Conservation (phyloP, 2,113 vertebrate species). For the Edolisoma coerulescens region DNA sequence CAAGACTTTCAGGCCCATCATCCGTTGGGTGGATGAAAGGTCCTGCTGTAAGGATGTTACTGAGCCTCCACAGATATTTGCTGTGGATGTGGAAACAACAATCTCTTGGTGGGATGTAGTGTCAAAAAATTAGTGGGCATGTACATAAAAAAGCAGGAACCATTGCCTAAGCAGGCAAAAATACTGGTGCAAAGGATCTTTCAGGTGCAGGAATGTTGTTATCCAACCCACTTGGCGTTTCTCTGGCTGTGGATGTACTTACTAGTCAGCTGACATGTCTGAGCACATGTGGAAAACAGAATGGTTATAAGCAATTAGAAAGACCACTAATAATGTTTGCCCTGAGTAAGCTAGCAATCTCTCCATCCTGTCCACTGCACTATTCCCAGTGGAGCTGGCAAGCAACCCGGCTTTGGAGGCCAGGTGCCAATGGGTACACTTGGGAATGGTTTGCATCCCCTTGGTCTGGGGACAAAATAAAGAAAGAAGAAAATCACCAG, state of each 20-base stretch:
- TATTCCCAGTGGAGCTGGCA: not conserved
- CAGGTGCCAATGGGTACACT: fast-evolving
- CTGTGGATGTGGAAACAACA: not conserved
- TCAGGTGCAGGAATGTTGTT: not conserved
- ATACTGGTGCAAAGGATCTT: not conserved
- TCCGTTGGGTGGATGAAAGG: conserved; percentile 2
- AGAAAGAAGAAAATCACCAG: not conserved
- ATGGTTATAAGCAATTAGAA: not conserved
- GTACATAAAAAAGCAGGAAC: not conserved
- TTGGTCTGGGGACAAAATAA: not conserved
- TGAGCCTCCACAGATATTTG: not conserved
- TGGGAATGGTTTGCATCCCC: not conserved
- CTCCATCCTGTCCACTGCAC: not conserved
- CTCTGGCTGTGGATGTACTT: not conserved
- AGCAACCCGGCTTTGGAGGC: not conserved
- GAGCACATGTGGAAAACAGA: not conserved
- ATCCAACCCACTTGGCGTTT: fast-evolving
- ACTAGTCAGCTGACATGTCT: not conserved
- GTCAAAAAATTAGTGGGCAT: not conserved
- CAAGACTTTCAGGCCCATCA: conserved; percentile 22
- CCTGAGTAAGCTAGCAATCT: not conserved
- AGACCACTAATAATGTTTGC: not conserved
- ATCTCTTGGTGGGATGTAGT: not conserved
- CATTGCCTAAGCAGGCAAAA: not conserved
- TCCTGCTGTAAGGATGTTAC: not conserved